Evolutionary conservation across 2,113 vertebrate genomes (phyloP).

Genomic region (Syrmaticus mikado): DNA sequence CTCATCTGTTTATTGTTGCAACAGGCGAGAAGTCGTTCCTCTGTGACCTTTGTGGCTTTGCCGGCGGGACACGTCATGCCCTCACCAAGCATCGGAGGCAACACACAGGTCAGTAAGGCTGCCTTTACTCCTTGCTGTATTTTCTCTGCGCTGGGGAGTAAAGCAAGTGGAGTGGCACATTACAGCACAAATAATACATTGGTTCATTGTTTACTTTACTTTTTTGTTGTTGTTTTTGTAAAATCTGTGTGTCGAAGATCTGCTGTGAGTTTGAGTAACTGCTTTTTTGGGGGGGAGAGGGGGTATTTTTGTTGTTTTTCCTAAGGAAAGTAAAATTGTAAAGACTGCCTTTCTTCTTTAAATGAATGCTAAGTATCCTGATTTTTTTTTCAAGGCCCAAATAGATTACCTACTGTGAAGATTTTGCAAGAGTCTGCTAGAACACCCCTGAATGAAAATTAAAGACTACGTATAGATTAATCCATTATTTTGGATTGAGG

Average conservation of each 20-base stretch:
- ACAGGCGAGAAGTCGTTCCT: slow-evolving; percentile 99
- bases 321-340: not conserved
- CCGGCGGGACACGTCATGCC: slow-evolving; percentile 95
- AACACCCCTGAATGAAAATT: slow-evolving; percentile 15
- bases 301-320: not conserved
- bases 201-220: not conserved
- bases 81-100: slow-evolving; percentile 98
- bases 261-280: slow-evolving; percentile 7
- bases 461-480: slow-evolving; percentile 17
- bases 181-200: not conserved
- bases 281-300: not conserved
- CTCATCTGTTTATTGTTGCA: slow-evolving; percentile 96
- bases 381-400: slow-evolving; percentile 13
- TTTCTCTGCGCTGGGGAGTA: slow-evolving; percentile 31
- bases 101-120: slow-evolving; percentile 91
- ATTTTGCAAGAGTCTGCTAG: slow-evolving; percentile 26
- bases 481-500: slow-evolving; percentile 28
- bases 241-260: not conserved
- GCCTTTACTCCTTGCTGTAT: not conserved
- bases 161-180: not conserved
- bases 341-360: slow-evolving; percentile 1
- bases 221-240: not conserved
- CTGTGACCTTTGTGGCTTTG: slow-evolving; percentile 98
- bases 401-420: slow-evolving; percentile 45
- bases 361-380: not conserved